phyloP scores from a whole-genome alignment of 2,888 invertebrate genomes.

The Galeruca laticollis region DNA sequence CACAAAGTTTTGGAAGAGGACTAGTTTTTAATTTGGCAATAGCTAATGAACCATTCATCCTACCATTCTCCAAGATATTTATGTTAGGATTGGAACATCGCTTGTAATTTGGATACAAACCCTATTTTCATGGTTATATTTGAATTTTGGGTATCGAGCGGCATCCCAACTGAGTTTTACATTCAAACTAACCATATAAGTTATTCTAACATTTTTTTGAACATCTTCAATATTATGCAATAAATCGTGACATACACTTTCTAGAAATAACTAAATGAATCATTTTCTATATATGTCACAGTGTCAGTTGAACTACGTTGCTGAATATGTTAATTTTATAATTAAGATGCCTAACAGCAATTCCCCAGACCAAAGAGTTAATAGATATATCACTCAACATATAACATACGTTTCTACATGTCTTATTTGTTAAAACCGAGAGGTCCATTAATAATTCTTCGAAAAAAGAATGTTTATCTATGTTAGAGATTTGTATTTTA shows the following conservation, averaged over 20 bases:
- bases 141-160: too few relatives aligned
- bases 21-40: too few relatives aligned
- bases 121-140: too few relatives aligned
- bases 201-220: neutral
- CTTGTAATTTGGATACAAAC: too few relatives aligned
- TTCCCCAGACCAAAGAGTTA: neutral
- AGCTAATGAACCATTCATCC: too few relatives aligned
- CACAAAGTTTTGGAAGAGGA: too few relatives aligned
- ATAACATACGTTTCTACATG: neutral
- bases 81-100: too few relatives aligned
- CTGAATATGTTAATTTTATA: conserved; percentile 16
- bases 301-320: conserved; percentile 5
- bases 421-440: neutral
- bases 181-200: too few relatives aligned
- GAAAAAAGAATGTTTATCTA: too few relatives aligned
- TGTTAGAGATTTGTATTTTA: too few relatives aligned
- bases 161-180: too few relatives aligned
- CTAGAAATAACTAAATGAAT: neutral
- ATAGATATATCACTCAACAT: conserved; percentile 3
- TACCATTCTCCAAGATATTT: too few relatives aligned
- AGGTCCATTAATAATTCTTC: neutral
- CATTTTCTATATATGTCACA: conserved; percentile 8
- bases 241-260: neutral
- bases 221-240: neutral
- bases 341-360: neutral